These are phyloP conservation scores for Oryzias melastigma DNA, from an alignment of 2,113 vertebrate species.

Conservation along the genomic window DNA sequence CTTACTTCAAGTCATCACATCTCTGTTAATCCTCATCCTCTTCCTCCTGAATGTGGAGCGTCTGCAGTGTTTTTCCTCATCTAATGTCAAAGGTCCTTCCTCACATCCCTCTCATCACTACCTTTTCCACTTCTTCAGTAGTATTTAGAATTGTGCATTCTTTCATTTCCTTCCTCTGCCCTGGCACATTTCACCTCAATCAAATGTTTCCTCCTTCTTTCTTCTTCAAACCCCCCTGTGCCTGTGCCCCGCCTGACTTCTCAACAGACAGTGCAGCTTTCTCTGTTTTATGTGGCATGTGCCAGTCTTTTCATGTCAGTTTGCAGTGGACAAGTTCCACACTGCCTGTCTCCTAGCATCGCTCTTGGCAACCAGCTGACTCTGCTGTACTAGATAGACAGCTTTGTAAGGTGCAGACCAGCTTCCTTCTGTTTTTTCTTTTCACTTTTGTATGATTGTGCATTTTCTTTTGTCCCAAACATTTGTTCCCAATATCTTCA, in stretches of 20 bases:
- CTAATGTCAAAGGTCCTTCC: conserved; percentile 20
- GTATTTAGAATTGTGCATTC: conserved; percentile 20
- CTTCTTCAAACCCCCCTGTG: background rate
- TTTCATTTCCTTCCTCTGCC: conserved; percentile 18
- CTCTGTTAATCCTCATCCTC: conserved; percentile 31
- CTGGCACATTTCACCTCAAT: conserved; percentile 17
- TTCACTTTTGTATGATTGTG: too few relatives aligned
- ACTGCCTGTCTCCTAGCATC: conserved; percentile 17
- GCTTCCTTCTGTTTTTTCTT: conserved; percentile 6
- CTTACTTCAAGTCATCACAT: conserved; percentile 41
- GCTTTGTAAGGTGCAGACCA: conserved; percentile 3
- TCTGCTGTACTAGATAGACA: conserved; percentile 12
- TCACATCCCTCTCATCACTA: conserved; percentile 16
- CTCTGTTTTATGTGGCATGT: background rate
- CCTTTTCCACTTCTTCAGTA: conserved; percentile 13
- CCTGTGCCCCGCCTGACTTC: conserved; percentile 9
- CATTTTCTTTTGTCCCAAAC: too few relatives aligned
- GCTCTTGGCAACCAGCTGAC: conserved; percentile 6
- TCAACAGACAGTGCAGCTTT: conserved; percentile 13
- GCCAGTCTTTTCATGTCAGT: conserved; percentile 31
- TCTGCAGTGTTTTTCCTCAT: conserved; percentile 19
- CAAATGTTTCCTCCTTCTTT: conserved; percentile 19
- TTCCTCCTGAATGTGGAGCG: conserved; percentile 31
- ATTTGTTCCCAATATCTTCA: too few relatives aligned
- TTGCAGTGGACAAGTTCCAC: conserved; percentile 24